A percentile compares a stretch with the other conserved stretches of the same genome.
Evolutionary conservation across 2,797 vertebrate species (phyloP).

Genomic region (Neopelma chrysocephalum): DNA sequence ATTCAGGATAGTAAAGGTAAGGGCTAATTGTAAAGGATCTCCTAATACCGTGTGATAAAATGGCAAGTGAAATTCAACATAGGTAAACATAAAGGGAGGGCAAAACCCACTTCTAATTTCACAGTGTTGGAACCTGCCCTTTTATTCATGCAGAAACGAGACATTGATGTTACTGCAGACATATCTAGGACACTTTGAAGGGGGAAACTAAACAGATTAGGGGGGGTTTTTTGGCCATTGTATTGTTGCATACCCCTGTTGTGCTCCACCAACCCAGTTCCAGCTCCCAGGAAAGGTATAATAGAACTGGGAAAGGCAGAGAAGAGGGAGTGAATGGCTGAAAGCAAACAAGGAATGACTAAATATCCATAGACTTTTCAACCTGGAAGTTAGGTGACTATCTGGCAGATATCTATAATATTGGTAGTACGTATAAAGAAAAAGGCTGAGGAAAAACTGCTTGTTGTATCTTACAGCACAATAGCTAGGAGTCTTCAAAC

Average conservation of each 20-base stretch:
- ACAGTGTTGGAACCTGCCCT: not conserved
- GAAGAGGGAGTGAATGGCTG: not conserved
- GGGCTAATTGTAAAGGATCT: not conserved
- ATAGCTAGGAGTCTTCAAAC: not conserved
- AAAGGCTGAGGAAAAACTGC: not conserved
- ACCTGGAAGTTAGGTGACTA: not conserved
- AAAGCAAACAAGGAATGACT: not conserved
- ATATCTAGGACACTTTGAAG: not conserved
- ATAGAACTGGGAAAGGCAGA: not conserved
- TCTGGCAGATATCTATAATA: not conserved
- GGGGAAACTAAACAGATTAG: not conserved
- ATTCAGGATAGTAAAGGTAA: not conserved
- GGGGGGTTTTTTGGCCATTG: not conserved
- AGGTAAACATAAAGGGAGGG: not conserved
- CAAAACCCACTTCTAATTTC: not conserved
- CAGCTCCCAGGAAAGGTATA: not conserved
- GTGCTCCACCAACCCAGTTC: not conserved
- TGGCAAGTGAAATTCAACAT: not conserved
- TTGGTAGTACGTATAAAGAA: not conserved
- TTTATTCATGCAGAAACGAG: not conserved
- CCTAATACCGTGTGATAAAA: not conserved
- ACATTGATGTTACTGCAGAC: not conserved
- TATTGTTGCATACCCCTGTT: not conserved
- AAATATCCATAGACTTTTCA: not conserved
- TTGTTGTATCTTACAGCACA: not conserved